Evolutionary conservation across 2,113 vertebrate species (phyloP), one percentile per base, ranked within the genome.

Genomic region (Pachycephala philippinensis): DNA sequence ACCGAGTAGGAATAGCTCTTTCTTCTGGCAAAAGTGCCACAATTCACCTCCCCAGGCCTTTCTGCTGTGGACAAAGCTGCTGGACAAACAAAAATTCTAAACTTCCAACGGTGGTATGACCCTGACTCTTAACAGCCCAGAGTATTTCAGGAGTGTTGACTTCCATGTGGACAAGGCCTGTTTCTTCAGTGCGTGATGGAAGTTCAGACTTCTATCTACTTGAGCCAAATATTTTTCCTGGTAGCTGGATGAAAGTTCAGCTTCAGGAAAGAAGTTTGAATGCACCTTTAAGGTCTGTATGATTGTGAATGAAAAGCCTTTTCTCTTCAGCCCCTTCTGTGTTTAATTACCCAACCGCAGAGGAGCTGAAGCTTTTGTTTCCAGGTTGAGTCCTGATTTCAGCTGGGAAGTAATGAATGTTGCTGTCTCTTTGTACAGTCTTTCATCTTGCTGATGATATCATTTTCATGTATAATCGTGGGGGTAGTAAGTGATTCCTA

Each of bases 281-380:
- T 54, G 50, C 35, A 86, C 50, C 60, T 92, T 92, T 74, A 90
- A 77, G 50, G 42, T 89, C 71, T 22, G 1, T 50, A 10, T 33
- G 52, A 47, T 39, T 56, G 68, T 50, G 77, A 92, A 88, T 86
- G 54, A 88, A 81, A 92, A 93, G 50, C 68, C 50, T 92, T 83
- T 72, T 21, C 79, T 95, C 71, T 74, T 61, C n/a, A 45, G n/a
- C 42, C 17, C 8, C 71, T 88, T 90, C 90, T 93, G 88, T 83
- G 42, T 95, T 92, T 88, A 88, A 84, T 97, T 89, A 81, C 33
- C 74, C 45, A 56, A 37, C 75, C 3, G 5, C 76, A 89, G 86
- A 90, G 90, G 86, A 90, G 63, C 57, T 71, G 92, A 66, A 66
- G 77, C 86, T 86, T 94, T 92, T 93, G 42, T 89, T 95, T 95